These are phyloP conservation scores for Channa maculata DNA, from an alignment of 2,113 vertebrate genomes.

Conservation along the genomic window DNA sequence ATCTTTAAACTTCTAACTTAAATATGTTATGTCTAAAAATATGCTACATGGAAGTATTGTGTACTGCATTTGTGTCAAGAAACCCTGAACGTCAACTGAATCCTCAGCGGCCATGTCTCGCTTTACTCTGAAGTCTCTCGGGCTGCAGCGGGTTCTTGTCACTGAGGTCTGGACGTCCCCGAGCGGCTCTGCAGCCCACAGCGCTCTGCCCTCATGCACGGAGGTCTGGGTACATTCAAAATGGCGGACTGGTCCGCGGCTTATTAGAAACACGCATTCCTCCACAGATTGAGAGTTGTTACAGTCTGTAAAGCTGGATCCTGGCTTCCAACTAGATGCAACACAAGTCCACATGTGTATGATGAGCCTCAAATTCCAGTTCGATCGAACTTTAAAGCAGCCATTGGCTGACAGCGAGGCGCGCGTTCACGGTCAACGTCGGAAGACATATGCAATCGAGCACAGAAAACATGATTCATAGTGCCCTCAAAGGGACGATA, in stretches of 20 bases:
- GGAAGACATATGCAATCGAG: constrained; percentile 34
- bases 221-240: neutral
- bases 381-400: neutral
- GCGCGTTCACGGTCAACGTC: constrained; percentile 23
- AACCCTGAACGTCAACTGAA: too few species aligned
- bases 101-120: neutral
- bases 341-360: fast-evolving
- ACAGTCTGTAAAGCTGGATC: fast-evolving
- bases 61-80: too few species aligned
- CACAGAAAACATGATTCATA: constrained; percentile 21
- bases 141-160: neutral
- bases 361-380: neutral
- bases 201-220: neutral
- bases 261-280: too few species aligned
- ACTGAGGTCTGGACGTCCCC: neutral
- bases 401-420: neutral
- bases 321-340: neutral
- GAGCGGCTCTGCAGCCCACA: neutral
- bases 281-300: neutral
- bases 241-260: constrained; percentile 17
- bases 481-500: neutral
- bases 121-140: neutral
- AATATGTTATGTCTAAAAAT: too few species aligned
- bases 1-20: too few species aligned
- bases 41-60: neutral